Evolutionary conservation across 2,797 vertebrate species (phyloP), one percentile per base, ranked within the genome.

Genomic region (Diglossa cyanea): DNA sequence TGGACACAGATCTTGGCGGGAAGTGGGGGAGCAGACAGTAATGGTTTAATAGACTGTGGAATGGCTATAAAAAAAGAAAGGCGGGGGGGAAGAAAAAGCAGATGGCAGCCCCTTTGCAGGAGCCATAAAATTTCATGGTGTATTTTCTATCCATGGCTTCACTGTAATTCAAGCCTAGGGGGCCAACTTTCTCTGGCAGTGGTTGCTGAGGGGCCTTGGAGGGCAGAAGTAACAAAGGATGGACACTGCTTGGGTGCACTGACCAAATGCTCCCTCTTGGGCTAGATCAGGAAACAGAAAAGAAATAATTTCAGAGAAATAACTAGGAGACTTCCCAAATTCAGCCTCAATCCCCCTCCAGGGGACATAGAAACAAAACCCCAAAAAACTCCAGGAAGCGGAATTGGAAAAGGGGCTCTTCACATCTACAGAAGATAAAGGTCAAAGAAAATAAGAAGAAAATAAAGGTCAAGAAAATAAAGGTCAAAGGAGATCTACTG

Each of bases 111-210:
- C 86, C 93, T 98, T 96, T 72, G 74, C 97, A 98, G 98, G 98
- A 99, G 98, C 97, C 98, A 96, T 97, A 97, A 98, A 98, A 99
- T 99, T 99, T 99, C 99, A 99, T 98, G 99, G 98, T 98, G 95
- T 97, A 96, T 99, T 99, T 99, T 99, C 98, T 98, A 97, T 98
- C 98, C 98, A 98, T 98, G 98, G 98, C 98, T 98, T 98, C 97
- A 97, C 93, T 98, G 98, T 98, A 98, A 98, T 98, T 98, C 98
- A 99, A 98, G 98, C 98, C 97, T 97, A 94, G 95, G 96, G 93
- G 97, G 97, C 97, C 96, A 96, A 57, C 97, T 97, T 97, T 95
- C 96, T 96, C 97, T 97, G 96, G 96, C 98, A 98, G 98, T 80
- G 65, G 85, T 76, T 68, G 14, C 40, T 63, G 44, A 72, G 71